Conservation (phyloP, 2,797 vertebrate species). For the Pyrrhura leucotis region DNA sequence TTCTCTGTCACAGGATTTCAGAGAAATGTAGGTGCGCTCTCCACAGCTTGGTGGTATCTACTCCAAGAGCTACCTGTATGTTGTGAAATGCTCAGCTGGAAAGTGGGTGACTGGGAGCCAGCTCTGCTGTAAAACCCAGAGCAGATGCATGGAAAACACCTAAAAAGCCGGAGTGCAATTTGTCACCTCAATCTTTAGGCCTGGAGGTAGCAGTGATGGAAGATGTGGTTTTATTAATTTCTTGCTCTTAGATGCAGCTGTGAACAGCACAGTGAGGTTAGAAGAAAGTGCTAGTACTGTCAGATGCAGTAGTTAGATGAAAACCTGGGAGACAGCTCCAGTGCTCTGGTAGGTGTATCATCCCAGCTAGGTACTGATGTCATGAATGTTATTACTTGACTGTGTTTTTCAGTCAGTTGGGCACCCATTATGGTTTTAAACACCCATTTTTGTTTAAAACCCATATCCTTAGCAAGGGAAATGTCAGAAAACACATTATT, state of each 20-base stretch:
- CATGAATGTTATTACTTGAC: background rate
- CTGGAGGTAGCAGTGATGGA: background rate
- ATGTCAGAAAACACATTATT: background rate
- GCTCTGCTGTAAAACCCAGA: background rate
- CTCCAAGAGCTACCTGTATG: background rate
- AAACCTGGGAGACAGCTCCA: background rate
- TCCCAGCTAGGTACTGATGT: background rate
- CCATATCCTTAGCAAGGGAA: background rate
- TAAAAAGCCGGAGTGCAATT: background rate
- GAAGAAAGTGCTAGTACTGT: background rate
- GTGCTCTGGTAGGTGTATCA: background rate
- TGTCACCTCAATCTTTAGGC: background rate
- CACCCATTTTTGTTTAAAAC: background rate
- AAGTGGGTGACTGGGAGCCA: background rate
- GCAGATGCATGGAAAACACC: background rate
- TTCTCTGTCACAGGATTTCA: background rate
- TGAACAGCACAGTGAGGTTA: background rate
- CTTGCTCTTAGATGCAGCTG: background rate
- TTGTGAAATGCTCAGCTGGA: background rate
- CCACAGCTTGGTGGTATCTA: background rate
- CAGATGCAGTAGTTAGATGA: background rate
- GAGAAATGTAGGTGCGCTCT: background rate
- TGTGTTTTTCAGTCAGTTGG: background rate
- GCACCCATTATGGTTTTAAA: background rate
- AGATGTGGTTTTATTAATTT: background rate